Evolutionary conservation across 2,797 vertebrate species (phyloP).

Genomic region (Parauchenoglanis punctatus): DNA sequence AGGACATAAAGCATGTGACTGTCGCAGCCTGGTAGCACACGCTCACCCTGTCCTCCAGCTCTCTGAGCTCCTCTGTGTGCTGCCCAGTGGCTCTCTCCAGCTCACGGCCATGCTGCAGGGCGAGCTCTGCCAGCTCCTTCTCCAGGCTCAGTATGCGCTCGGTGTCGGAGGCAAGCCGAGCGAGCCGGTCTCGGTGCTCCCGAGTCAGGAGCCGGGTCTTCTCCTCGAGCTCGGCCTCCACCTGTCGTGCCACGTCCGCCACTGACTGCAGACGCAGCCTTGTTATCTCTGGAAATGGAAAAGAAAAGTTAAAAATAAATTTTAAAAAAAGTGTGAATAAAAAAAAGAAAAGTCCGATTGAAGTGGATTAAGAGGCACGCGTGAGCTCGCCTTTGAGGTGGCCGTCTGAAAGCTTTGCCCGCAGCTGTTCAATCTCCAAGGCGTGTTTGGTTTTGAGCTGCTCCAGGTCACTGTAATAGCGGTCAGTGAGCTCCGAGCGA

Average conservation of each 20-base stretch:
- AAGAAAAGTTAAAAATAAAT: neutral
- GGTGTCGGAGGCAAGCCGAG: conserved; percentile 60
- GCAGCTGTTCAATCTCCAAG: conserved; percentile 80
- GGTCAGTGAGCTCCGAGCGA: conserved; percentile 76
- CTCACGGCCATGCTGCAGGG: conserved; percentile 68
- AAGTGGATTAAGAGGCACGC: no score
- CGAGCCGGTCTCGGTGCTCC: conserved; percentile 70
- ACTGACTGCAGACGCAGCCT: conserved; percentile 65
- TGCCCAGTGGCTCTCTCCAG: conserved; percentile 65
- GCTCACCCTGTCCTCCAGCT: conserved; percentile 70
- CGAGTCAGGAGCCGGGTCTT: conserved; percentile 66
- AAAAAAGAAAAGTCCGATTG: neutral
- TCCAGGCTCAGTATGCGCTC: conserved; percentile 69
- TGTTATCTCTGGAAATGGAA: conserved; percentile 73
- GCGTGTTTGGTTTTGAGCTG: conserved; percentile 78
- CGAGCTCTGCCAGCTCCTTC: conserved; percentile 70
- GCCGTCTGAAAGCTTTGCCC: conserved; percentile 78
- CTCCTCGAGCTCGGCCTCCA: conserved; percentile 75
- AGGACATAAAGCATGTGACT: neutral
- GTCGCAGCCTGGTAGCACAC: neutral
- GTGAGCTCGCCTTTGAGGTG: conserved; percentile 79
- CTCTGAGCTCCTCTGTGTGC: conserved; percentile 63
- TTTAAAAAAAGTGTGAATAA: neutral
- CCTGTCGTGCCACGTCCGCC: conserved; percentile 70
- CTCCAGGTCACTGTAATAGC: conserved; percentile 77